Evolutionary conservation across 2,888 invertebrate species (phyloP).

Genomic region (Punctoribates punctum): DNA sequence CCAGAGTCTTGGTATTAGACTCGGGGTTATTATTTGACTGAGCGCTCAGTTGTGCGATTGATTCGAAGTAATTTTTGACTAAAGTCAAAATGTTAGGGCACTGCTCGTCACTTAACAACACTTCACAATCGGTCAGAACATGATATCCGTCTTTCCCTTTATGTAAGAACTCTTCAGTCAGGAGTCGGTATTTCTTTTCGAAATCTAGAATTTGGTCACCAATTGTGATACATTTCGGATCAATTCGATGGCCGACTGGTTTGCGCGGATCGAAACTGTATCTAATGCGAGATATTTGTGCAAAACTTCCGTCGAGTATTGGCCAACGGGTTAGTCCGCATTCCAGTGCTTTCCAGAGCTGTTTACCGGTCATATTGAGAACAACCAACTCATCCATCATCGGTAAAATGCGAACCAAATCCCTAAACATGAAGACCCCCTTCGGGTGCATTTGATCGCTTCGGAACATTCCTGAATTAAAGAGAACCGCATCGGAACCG

Average conservation of each 20-base stretch:
- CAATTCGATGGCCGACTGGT: constrained; percentile 66
- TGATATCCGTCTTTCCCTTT: constrained; percentile 80
- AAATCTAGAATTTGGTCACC: constrained; percentile 75
- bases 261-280: constrained; percentile 58
- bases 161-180: constrained; percentile 75
- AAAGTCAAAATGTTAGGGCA: constrained; percentile 78
- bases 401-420: constrained; percentile 75
- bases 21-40: neutral
- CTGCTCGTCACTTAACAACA: constrained; percentile 77
- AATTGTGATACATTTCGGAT: constrained; percentile 69
- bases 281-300: constrained; percentile 62
- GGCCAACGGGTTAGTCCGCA: constrained; percentile 82
- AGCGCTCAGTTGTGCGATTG: constrained; percentile 55
- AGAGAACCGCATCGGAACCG: constrained; percentile 74
- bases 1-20: neutral
- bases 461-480: constrained; percentile 82
- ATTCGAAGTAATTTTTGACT: constrained; percentile 83
- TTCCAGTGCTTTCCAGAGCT: constrained; percentile 69
- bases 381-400: constrained; percentile 79
- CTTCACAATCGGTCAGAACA: constrained; percentile 68
- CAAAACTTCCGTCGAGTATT: constrained; percentile 79
- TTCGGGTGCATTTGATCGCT: constrained; percentile 73
- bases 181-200: constrained; percentile 66
- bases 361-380: constrained; percentile 65
- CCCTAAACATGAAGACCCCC: constrained; percentile 78